Percentiles rank a stretch among this genome's conserved stretches.
Evolutionary conservation across 2,113 vertebrate genomes (phyloP).

Genomic region (Ochotona princeps): DNA sequence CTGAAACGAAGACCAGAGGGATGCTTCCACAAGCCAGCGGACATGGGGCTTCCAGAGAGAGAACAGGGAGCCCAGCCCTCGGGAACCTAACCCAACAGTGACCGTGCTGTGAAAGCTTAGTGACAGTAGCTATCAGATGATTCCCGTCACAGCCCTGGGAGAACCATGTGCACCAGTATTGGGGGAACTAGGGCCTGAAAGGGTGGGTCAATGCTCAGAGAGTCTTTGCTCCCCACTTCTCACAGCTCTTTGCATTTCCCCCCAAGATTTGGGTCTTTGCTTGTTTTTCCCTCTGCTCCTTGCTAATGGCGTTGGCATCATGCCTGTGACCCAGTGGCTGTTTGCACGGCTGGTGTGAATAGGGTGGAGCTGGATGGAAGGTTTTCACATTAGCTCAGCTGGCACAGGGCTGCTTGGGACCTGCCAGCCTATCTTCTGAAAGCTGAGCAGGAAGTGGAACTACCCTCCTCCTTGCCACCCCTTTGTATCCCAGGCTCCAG

Average conservation of each 20-base stretch:
- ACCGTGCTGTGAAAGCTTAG: not conserved
- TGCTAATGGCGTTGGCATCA: not conserved
- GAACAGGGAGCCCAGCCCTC: not conserved
- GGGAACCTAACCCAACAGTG: not conserved
- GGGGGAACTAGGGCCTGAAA: not conserved
- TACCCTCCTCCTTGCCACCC: no score
- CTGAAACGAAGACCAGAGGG: not conserved
- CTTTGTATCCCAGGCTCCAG: no score
- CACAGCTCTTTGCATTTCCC: not conserved
- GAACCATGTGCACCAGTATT: not conserved
- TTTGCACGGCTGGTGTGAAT: no score
- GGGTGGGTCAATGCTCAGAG: rapidly evolving
- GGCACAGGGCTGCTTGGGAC: no score
- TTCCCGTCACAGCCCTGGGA: rapidly evolving
- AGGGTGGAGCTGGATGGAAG: no score
- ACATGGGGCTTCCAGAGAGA: not conserved
- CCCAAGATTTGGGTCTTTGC: not conserved
- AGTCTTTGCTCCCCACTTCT: rapidly evolving
- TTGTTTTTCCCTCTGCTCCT: not conserved
- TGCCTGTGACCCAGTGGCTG: no score
- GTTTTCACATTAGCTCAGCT: no score
- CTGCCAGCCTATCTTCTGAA: no score
- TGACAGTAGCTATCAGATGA: not conserved
- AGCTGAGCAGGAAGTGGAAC: no score
- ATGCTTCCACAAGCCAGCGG: not conserved